These are phyloP conservation scores for Otocyon megalotis DNA, from an alignment of 2,113 vertebrate genomes.

Conservation along the genomic window DNA sequence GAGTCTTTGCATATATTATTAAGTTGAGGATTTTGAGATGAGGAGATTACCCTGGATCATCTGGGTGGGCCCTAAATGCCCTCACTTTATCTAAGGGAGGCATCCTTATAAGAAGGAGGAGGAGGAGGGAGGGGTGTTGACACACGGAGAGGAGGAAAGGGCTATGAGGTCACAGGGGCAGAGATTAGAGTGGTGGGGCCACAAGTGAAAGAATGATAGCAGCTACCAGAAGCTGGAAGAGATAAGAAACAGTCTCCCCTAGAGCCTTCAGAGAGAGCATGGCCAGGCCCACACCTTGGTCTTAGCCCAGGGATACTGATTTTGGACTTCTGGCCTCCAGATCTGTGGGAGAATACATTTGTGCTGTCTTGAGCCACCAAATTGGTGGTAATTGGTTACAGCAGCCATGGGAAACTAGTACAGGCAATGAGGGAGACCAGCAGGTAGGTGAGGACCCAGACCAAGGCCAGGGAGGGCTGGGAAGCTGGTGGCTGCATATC, in stretches of 20 bases:
- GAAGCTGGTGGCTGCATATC: neutral
- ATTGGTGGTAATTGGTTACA: neutral
- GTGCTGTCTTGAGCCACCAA: neutral
- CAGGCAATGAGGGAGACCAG: neutral
- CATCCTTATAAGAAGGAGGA: neutral
- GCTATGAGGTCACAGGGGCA: neutral
- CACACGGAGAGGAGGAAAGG: neutral
- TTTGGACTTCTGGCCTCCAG: neutral
- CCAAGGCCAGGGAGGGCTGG: neutral
- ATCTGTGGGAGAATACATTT: neutral
- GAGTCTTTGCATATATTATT: neutral
- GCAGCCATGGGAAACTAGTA: neutral
- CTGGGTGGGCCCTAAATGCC: neutral
- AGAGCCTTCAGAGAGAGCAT: neutral
- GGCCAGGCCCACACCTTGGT: neutral
- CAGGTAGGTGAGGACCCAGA: neutral
- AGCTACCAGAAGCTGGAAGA: neutral
- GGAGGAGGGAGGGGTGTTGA: neutral
- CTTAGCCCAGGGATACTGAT: neutral
- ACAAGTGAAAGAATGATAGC: neutral
- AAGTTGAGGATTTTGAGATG: conserved; percentile 22
- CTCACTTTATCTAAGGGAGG: neutral
- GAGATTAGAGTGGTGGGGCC: neutral
- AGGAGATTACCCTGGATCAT: conserved; percentile 9
- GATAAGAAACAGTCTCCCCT: neutral